Evolutionary conservation across 2,113 vertebrate genomes (phyloP).

Genomic region (Stegostoma tigrinum): DNA sequence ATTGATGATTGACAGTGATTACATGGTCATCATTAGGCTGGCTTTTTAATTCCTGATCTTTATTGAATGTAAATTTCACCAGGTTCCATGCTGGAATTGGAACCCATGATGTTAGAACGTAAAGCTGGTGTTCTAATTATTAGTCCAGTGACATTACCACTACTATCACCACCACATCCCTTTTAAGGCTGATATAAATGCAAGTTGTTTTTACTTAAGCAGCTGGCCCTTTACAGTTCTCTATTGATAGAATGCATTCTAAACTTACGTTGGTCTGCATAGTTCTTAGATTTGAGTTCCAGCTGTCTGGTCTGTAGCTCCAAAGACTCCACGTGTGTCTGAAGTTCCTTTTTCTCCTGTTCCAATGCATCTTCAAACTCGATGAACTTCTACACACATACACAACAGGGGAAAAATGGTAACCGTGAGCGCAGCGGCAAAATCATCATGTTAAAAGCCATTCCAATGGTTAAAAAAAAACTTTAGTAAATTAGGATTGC

Average conservation of each 20-base stretch:
- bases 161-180: too few species aligned
- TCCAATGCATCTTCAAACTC: conserved; percentile 97
- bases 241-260: neutral
- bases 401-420: neutral
- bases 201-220: neutral
- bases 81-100: too few species aligned
- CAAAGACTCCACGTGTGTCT: conserved; percentile 79
- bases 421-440: neutral
- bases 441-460: neutral
- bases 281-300: conserved; percentile 93
- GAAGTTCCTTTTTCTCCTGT: conserved; percentile 94
- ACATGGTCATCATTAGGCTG: too few species aligned
- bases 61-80: too few species aligned
- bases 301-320: conserved; percentile 88
- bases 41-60: too few species aligned
- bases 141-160: too few species aligned
- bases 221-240: neutral
- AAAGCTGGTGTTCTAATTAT: too few species aligned
- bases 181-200: neutral
- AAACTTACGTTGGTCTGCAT: conserved; percentile 84
- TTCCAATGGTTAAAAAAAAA: neutral
- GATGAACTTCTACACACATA: conserved; percentile 80
- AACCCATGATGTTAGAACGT: too few species aligned
- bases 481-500: neutral
- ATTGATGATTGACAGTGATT: too few species aligned